Evolutionary conservation across 2,888 invertebrate genomes (phyloP).

Genomic region (Acanthacorydalis orientalis): DNA sequence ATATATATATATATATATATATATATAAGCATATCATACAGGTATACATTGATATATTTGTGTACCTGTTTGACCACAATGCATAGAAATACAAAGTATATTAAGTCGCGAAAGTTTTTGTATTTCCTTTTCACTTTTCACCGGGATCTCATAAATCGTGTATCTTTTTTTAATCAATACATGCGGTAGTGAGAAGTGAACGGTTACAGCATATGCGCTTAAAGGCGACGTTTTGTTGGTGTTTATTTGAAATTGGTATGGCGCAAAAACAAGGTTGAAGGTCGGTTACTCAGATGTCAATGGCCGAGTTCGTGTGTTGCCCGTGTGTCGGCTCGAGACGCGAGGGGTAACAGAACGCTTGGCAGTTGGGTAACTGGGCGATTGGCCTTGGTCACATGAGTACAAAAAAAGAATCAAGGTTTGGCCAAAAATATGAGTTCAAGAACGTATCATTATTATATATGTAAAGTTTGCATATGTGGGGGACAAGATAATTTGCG

Average conservation of each 20-base stretch:
- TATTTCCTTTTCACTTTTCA: neutral
- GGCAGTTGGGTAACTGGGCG: constrained; percentile 12
- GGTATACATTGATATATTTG: neutral
- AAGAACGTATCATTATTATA: constrained; percentile 6
- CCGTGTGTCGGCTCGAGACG: constrained; percentile 10
- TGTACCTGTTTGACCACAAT: no score
- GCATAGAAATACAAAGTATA: neutral
- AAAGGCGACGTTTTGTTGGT: no score
- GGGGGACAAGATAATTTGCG: no score
- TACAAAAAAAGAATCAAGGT: constrained; percentile 15
- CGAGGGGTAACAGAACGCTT: constrained; percentile 8
- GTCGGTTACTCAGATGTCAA: constrained; percentile 27
- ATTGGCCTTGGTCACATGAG: constrained; percentile 16
- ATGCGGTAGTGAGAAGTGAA: neutral
- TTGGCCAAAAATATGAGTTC: constrained; percentile 12
- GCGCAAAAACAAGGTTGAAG: constrained; percentile 26
- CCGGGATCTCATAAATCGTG: neutral
- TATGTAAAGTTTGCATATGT: no score
- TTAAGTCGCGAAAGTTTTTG: neutral
- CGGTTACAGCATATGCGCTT: neutral
- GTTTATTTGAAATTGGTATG: no score
- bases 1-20: no score
- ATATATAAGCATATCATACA: no score
- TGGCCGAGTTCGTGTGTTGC: constrained; percentile 17
- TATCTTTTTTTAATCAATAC: neutral